Conservation (phyloP, 2,113 vertebrate species). For the Planiliza haematocheilus region DNA sequence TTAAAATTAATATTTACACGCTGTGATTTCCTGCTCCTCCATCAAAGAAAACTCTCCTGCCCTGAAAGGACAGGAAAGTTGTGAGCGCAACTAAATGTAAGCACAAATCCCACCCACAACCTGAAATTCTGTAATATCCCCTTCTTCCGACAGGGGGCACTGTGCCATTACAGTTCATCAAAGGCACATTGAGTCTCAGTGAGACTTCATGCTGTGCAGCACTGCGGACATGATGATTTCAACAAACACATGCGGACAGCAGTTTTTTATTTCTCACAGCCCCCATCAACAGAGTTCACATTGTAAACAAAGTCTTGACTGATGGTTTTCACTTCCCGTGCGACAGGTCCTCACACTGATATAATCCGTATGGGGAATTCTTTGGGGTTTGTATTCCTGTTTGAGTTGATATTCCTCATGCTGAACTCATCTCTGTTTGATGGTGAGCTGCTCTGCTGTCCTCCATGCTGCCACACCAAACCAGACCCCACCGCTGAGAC, state of each 20-base stretch:
- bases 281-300: neutral
- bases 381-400: conserved; percentile 43
- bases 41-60: no score
- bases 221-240: conserved; percentile 14
- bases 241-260: conserved; percentile 13
- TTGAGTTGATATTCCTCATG: conserved; percentile 34
- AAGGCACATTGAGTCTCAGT: conserved; percentile 47
- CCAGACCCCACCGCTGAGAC: conserved; percentile 1
- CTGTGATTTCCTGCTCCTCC: conserved; percentile 1
- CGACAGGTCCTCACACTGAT: conserved; percentile 66
- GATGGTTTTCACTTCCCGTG: conserved; percentile 16
- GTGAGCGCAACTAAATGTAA: neutral
- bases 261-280: conserved; percentile 1
- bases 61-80: no score
- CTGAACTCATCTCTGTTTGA: conserved; percentile 10
- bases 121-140: conserved; percentile 41
- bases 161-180: conserved; percentile 45
- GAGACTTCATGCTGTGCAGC: conserved; percentile 7
- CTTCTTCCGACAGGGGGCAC: conserved; percentile 64
- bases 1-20: conserved; percentile 51
- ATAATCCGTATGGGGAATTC: conserved; percentile 72
- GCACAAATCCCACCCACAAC: conserved; percentile 9
- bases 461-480: conserved; percentile 41
- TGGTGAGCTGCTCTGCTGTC: conserved; percentile 17
- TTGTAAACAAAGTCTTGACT: conserved; percentile 29